Evolutionary conservation across 1,140 invertebrate species (phyloP).

Genomic region (Leptopilina clavipes): DNA sequence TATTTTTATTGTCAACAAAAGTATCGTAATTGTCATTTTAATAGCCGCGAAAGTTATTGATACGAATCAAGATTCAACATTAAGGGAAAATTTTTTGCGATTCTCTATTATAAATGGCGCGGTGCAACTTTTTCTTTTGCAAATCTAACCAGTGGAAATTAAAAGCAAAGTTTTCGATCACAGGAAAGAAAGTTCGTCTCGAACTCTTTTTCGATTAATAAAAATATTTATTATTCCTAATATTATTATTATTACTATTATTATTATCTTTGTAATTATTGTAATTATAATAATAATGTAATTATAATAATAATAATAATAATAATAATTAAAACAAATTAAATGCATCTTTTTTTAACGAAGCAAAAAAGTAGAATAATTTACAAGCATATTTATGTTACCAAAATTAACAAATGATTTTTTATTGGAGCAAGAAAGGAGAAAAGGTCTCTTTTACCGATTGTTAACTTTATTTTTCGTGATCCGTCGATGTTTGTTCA

Average conservation of each 20-base stretch:
- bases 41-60: neutral
- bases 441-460: neutral
- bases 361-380: too few species aligned
- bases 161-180: conserved; percentile 18
- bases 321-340: neutral
- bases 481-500: conserved; percentile 11
- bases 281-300: too few species aligned
- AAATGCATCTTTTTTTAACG: too few species aligned
- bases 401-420: neutral
- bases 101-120: neutral
- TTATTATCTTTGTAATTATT: too few species aligned
- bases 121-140: conserved; percentile 4
- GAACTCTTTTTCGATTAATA: too few species aligned
- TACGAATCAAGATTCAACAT: neutral
- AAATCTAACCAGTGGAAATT: neutral
- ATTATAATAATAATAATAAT: too few species aligned
- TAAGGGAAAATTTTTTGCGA: neutral
- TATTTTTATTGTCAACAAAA: neutral
- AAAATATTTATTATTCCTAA: too few species aligned
- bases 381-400: neutral
- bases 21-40: conserved; percentile 8
- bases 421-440: neutral
- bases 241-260: too few species aligned
- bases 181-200: neutral
- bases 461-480: conserved; percentile 8